phyloP scores from a whole-genome alignment of 2,113 vertebrate genomes.

The Hydrochoerus hydrochaeris region DNA sequence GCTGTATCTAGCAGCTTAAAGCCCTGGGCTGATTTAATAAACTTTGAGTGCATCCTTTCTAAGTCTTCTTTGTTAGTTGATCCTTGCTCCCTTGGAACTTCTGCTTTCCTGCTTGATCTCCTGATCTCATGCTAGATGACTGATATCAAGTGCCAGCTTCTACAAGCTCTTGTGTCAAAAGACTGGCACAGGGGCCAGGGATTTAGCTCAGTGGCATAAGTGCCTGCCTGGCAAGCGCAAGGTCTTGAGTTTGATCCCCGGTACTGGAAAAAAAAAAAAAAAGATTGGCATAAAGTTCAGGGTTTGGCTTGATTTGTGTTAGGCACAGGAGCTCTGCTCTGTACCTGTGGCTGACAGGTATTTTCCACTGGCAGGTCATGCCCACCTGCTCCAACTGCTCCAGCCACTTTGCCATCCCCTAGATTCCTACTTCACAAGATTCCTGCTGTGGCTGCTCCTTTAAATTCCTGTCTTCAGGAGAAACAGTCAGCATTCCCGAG shows the following conservation, averaged over 20 bases:
- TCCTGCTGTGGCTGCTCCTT: background rate
- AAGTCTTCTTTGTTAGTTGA: background rate
- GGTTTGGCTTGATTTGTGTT: background rate
- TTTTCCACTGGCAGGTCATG: background rate
- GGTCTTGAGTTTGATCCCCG: too few relatives aligned
- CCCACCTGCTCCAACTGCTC: background rate
- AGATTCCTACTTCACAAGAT: background rate
- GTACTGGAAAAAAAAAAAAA: too few relatives aligned
- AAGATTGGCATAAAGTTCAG: background rate
- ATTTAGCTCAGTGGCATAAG: too few relatives aligned
- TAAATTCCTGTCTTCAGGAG: background rate
- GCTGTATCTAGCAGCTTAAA: too few relatives aligned
- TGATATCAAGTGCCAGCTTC: background rate
- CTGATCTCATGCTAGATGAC: background rate
- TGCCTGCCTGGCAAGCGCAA: too few relatives aligned
- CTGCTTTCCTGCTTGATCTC: background rate
- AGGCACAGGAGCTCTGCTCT: background rate
- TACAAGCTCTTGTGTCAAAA: background rate
- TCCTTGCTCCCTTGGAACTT: background rate
- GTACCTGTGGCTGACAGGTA: background rate
- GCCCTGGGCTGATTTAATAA: too few relatives aligned
- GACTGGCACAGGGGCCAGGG: too few relatives aligned
- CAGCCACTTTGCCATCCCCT: background rate
- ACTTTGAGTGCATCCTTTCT: background rate
- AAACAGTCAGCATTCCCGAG: too few relatives aligned